A percentile compares a stretch with the other conserved stretches of the same genome.
Evolutionary conservation across 1,140 invertebrate genomes (phyloP).

Genomic region (Zaprionus taronus): DNA sequence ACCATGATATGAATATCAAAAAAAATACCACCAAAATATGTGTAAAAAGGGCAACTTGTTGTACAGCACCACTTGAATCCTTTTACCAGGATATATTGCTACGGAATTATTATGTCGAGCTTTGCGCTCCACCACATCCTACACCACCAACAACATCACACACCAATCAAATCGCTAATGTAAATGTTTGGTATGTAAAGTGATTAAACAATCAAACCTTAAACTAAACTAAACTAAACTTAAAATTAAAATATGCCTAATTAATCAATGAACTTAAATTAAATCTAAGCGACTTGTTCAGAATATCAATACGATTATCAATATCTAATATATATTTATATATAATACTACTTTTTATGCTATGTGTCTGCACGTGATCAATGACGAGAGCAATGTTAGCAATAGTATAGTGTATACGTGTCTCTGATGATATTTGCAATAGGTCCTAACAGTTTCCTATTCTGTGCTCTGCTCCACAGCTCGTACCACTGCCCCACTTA

Average conservation of each 20-base stretch:
- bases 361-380: constrained; percentile 77
- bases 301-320: background rate
- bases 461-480: constrained; percentile 59
- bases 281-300: background rate
- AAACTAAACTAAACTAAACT: constrained; percentile 40
- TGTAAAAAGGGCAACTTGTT: constrained; percentile 83
- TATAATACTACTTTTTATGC: constrained; percentile 49
- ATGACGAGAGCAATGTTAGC: constrained; percentile 38
- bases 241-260: constrained; percentile 19
- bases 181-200: constrained; percentile 83
- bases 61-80: constrained; percentile 84
- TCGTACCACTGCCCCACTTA: constrained; percentile 81
- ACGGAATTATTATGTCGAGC: constrained; percentile 83
- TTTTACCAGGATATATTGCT: constrained; percentile 83
- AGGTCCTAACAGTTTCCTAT: constrained; percentile 32
- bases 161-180: constrained; percentile 83
- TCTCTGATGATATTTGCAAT: background rate
- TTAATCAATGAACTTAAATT: constrained; percentile 38
- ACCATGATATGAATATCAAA: constrained; percentile 39
- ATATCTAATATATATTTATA: constrained; percentile 21
- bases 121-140: constrained; percentile 80
- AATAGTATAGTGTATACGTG: constrained; percentile 4
- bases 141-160: constrained; percentile 82
- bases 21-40: constrained; percentile 54
- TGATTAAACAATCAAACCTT: constrained; percentile 56